Base-by-base conservation (phyloP, 2,113 vertebrate genomes). In the Istiophorus platypterus region DNA sequence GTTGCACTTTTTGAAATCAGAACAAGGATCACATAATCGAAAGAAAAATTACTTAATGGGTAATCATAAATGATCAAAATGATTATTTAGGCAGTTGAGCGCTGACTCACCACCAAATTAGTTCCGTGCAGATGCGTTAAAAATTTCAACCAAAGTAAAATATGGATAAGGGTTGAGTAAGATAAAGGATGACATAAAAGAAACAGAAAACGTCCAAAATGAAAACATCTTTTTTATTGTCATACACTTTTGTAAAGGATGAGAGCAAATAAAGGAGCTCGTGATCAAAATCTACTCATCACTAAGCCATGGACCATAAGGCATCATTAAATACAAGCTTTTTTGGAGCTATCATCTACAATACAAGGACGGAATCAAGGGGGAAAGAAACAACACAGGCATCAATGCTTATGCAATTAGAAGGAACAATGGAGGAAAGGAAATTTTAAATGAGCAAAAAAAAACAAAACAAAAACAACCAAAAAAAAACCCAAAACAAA, bases 151-250 rank as follows among this genome's bases (percentile, higher is more conserved):
- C 76, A 93, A 95, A 90, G 84, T 75, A 87, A 94, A 94, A 94
- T 59, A 92, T 94, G 92, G 80, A 91, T 76, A 91, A 82, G 78
- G 81, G 59, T 77, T 31, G 74, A 73, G 29, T 72, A 34, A 80
- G 78, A 88, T 87, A 92, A 91, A 85, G 89, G 81, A 91, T 88
- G 88, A 94, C 85, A 82, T 77, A 90, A 92, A 93, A 85, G 87
- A 93, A 90, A 92, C 89, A 87, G 92, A 94, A 93, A 95, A 94
- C 91, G 37, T 94, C 88, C 90, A 95, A 95, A 95, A 95, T 93
- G 93, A 95, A 95, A 92, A 92, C 85, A 91, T 91, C 61, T 92
- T 95, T 95, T 96, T 96, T 95, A 96, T 96, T 96, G 91, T 95
- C 90, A 94, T 94, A 94, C 93, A 95, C 91, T 90, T 90, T 94